A percentile compares a stretch with the other conserved stretches of the same genome.
Conservation (phyloP, 2,888 invertebrate species). For the Cephonodes hylas region DNA sequence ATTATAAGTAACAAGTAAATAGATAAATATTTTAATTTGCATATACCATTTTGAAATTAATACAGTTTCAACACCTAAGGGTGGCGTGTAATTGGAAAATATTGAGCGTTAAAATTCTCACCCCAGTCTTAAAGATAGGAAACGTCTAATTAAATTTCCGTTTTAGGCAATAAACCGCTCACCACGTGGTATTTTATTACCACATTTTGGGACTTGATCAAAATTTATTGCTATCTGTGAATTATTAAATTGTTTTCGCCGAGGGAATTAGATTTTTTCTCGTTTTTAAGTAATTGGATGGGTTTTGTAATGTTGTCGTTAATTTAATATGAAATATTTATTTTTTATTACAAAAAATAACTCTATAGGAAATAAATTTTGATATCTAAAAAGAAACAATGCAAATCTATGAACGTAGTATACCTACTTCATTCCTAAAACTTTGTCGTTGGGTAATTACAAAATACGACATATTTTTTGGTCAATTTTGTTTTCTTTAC, state of each 20-base stretch:
- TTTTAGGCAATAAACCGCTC: conserved; percentile 51
- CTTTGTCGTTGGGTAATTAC: too few species aligned
- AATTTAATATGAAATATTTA: too few species aligned
- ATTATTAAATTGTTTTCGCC: conserved; percentile 36
- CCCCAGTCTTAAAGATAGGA: conserved; percentile 41
- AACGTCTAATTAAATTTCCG: conserved; percentile 57
- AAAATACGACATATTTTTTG: too few species aligned
- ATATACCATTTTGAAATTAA: conserved; percentile 23
- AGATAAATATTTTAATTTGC: too few species aligned
- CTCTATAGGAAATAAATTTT: neutral
- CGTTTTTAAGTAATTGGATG: neutral
- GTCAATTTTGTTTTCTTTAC: too few species aligned
- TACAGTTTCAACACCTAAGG: conserved; percentile 19
- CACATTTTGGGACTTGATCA: conserved; percentile 52
- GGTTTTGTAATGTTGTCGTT: neutral
- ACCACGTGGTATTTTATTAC: conserved; percentile 61
- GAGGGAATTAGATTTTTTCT: neutral
- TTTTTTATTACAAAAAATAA: neutral
- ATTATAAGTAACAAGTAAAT: too few species aligned
- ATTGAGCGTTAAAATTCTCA: conserved; percentile 42
- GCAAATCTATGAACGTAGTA: too few species aligned
- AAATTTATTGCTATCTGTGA: conserved; percentile 53
- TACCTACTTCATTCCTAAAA: too few species aligned
- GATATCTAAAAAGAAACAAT: too few species aligned
- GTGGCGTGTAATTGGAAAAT: conserved; percentile 48